These are phyloP conservation scores for Siniperca chuatsi DNA, from an alignment of 2,113 vertebrate genomes.

Conservation along the genomic window DNA sequence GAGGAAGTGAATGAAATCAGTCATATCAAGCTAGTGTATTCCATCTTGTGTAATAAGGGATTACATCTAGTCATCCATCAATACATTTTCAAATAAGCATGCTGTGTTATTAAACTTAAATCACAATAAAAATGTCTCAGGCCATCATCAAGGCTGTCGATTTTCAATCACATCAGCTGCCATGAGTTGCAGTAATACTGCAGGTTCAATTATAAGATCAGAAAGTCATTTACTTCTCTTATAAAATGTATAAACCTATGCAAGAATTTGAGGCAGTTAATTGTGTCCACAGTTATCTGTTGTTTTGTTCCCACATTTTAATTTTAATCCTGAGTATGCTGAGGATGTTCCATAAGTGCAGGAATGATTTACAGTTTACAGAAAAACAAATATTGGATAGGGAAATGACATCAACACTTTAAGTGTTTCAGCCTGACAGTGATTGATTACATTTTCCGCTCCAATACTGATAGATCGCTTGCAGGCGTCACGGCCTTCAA, in stretches of 20 bases:
- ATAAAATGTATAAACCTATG: constrained; percentile 4
- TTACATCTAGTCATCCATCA: constrained; percentile 33
- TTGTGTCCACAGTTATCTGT: not conserved
- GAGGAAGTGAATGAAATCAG: constrained; percentile 29
- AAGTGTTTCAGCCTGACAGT: constrained; percentile 41
- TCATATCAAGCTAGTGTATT: constrained; percentile 17
- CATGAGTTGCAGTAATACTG: constrained; percentile 9
- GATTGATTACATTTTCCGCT: constrained; percentile 54
- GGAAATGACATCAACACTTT: constrained; percentile 41
- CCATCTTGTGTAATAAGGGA: constrained; percentile 21
- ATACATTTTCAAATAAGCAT: constrained; percentile 17
- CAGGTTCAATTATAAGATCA: constrained; percentile 20
- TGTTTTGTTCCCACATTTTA: not conserved
- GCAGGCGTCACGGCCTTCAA: constrained; percentile 3
- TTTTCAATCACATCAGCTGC: constrained; percentile 22
- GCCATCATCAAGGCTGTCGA: constrained; percentile 10
- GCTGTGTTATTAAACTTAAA: constrained; percentile 18
- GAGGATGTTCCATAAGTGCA: not conserved
- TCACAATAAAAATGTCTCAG: constrained; percentile 32
- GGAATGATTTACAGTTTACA: constrained; percentile 26
- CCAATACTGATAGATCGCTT: constrained; percentile 48
- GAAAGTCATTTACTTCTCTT: constrained; percentile 26
- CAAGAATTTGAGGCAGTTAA: not conserved
- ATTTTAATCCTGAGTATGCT: constrained; percentile 7
- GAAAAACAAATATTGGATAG: constrained; percentile 27